phyloP scores from a whole-genome alignment of 2,113 vertebrate species.

The Poeciliopsis prolifica region DNA sequence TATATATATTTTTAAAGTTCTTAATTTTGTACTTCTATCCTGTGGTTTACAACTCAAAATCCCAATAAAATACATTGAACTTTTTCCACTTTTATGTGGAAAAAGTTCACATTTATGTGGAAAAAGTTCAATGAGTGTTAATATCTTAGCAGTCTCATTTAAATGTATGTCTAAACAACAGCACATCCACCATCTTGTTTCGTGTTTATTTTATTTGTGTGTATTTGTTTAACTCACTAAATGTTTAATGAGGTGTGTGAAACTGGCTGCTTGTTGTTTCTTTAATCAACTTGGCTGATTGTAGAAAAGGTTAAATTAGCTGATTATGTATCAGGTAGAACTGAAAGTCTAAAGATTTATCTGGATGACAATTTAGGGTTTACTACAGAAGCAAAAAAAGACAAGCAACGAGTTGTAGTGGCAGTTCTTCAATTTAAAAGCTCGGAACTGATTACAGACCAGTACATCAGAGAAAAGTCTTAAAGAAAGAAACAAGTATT shows the following conservation, averaged over 20 bases:
- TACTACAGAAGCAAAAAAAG: slow-evolving; percentile 3
- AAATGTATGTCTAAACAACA: neutral
- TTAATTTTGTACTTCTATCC: neutral
- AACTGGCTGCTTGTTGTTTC: neutral
- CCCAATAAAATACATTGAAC: neutral
- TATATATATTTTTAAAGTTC: neutral
- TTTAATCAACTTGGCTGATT: slow-evolving; percentile 9
- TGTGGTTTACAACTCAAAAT: neutral
- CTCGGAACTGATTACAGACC: slow-evolving; percentile 11
- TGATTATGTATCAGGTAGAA: slow-evolving; percentile 32
- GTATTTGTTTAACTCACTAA: neutral
- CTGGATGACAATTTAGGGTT: slow-evolving; percentile 12
- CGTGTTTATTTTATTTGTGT: neutral
- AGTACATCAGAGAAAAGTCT: neutral
- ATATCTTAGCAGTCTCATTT: neutral
- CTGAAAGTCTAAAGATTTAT: slow-evolving; percentile 6
- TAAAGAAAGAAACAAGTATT: slow-evolving; percentile 10
- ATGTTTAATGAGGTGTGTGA: neutral
- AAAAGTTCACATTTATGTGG: neutral
- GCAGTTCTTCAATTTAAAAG: slow-evolving; percentile 38
- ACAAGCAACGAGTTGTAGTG: neutral
- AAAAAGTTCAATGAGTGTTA: neutral
- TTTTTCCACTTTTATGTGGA: neutral
- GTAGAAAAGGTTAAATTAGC: slow-evolving; percentile 1
- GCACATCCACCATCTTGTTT: neutral